A percentile compares a stretch with the other conserved stretches of the same genome.
Conservation (phyloP, 2,888 invertebrate species). For the Sturmia bella region DNA sequence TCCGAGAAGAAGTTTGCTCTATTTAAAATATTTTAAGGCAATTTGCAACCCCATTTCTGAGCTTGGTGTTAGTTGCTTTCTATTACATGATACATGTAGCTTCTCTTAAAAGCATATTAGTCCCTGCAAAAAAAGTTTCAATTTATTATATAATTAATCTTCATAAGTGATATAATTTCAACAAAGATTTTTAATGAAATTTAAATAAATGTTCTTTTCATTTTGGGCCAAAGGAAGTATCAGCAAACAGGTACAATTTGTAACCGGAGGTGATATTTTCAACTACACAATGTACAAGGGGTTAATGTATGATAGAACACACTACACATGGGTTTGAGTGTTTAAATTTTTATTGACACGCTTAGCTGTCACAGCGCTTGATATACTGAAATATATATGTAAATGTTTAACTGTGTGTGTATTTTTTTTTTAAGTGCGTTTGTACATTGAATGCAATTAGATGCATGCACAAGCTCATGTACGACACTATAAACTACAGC, state of each 20-base stretch:
- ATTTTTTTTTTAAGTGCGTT: too few species aligned
- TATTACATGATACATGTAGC: too few species aligned
- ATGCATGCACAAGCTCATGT: constrained; percentile 19
- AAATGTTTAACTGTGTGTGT: not conserved
- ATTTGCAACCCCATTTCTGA: too few species aligned
- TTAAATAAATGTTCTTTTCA: constrained; percentile 33
- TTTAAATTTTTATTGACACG: constrained; percentile 54
- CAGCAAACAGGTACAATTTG: constrained; percentile 10
- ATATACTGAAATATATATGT: not conserved
- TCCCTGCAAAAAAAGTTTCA: too few species aligned
- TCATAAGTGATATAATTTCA: too few species aligned
- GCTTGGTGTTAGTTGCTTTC: too few species aligned
- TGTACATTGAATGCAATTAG: constrained; percentile 42
- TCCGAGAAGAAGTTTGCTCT: too few species aligned
- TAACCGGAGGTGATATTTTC: constrained; percentile 16
- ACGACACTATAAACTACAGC: constrained; percentile 14
- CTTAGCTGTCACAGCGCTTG: constrained; percentile 26
- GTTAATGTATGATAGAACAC: not conserved
- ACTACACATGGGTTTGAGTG: not conserved
- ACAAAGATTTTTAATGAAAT: constrained; percentile 38
- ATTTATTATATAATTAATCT: too few species aligned
- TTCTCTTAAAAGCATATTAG: too few species aligned
- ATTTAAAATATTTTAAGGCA: too few species aligned
- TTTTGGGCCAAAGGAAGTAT: constrained; percentile 22
- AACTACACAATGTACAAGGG: not conserved